Evolutionary conservation across 2,113 vertebrate species (phyloP).

Genomic region (Mormyrus lacerda): DNA sequence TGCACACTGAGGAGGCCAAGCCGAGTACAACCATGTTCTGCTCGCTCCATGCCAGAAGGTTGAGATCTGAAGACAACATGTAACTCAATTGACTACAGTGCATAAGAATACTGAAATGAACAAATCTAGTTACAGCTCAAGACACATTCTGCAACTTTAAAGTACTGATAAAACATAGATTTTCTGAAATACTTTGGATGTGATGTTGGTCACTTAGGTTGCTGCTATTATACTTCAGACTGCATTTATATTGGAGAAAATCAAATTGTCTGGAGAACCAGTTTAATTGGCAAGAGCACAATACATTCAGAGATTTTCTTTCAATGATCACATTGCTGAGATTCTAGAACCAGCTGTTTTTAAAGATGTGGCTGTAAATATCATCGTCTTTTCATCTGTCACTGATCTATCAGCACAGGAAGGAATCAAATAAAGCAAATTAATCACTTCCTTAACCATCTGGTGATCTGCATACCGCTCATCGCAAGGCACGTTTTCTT

Average conservation of each 20-base stretch:
- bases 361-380: background rate
- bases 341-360: background rate
- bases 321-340: background rate
- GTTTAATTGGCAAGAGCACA: background rate
- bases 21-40: conserved; percentile 59
- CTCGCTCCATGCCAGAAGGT: conserved; percentile 62
- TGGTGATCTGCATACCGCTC: background rate
- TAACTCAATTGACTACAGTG: background rate
- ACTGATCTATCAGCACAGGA: background rate
- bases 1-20: conserved; percentile 52
- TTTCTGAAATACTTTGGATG: background rate
- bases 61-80: conserved; percentile 55
- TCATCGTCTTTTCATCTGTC: background rate
- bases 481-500: background rate
- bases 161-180: background rate
- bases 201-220: background rate
- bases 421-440: background rate
- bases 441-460: background rate
- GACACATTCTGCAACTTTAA: background rate
- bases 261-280: background rate
- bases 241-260: background rate
- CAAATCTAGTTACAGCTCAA: background rate
- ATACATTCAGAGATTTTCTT: background rate
- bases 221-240: background rate
- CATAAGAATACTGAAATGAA: background rate